Evolutionary conservation across 2,888 invertebrate genomes (phyloP), one percentile per base, ranked within the genome.

Genomic region (Norana najaformis): DNA sequence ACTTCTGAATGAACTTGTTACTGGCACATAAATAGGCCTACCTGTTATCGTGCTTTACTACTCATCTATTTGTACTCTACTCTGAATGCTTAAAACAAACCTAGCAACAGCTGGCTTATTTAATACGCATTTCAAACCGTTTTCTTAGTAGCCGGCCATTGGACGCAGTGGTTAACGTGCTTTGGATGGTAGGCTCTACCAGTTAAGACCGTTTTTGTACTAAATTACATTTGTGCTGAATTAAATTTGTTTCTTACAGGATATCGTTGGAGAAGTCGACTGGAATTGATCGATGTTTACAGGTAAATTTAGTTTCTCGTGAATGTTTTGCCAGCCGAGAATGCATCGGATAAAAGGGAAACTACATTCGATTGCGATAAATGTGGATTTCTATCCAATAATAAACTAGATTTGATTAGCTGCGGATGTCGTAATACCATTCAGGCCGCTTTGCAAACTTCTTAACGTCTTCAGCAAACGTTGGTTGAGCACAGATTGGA

Each of bases 401-500:
- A 69, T n/a, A 69, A 69, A 30, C 8, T 30, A n/a, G 69, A 69
- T 69, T 69, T 69, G 69, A 69, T 69, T 69, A 69, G 69, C 69
- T n/a, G 69, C 69, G 69, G 69, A 69, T 6, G n/a, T 30, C 69
- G 69, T 69, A 69, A 69, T n/a, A 30, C 69, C 13, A n/a, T 69
- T 69, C 69, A 69, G 69, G 30, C 30, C 69, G 69, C 69, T n/a
- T 69, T n/a, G 69, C 69, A 69, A 69, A 69, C 69, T 69, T 69
- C 69, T 69, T n/a, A 69, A 69, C 30, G 69, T n/a, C 69, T 69
- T 69, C n/a, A n/a, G 69, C 69, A 69, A 69, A 69, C n/a, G 69
- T 69, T 69, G 69, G 69, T 69, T 69, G 69, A 69, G 69, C 69
- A n/a, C 69, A 69, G 69, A 69, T 69, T 69, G 69, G 69, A 69